phyloP scores from a whole-genome alignment of 2,888 invertebrate genomes.

The Ornithoptera priamus region DNA sequence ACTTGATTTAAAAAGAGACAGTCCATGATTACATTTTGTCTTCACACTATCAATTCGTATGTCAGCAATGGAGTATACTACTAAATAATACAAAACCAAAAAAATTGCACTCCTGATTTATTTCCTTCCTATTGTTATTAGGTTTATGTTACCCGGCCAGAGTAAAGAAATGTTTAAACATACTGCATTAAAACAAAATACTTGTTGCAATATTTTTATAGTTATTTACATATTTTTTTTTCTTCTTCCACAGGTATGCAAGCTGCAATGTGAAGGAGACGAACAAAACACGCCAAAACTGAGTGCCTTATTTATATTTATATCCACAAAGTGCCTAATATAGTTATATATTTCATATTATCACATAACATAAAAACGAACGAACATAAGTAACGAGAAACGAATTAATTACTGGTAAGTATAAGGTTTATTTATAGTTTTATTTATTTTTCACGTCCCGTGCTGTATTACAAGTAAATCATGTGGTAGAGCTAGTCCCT shows the following conservation, averaged over 20 bases:
- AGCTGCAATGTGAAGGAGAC: slow-evolving; percentile 60
- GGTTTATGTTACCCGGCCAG: too few species aligned
- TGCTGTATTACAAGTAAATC: too few species aligned
- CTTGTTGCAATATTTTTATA: not conserved
- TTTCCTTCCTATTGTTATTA: too few species aligned
- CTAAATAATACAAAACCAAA: not conserved
- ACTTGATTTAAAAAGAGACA: slow-evolving; percentile 14
- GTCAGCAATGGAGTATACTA: not conserved
- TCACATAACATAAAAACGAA: slow-evolving; percentile 26
- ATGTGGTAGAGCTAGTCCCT: too few species aligned
- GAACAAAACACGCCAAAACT: slow-evolving; percentile 44
- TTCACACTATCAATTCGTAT: not conserved
- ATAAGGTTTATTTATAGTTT: not conserved
- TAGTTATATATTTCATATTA: slow-evolving; percentile 23
- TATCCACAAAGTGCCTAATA: slow-evolving; percentile 33
- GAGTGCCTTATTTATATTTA: slow-evolving; percentile 51
- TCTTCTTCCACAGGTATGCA: slow-evolving; percentile 54
- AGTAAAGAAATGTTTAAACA: too few species aligned
- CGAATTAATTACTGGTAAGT: slow-evolving; percentile 33
- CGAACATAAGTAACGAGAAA: slow-evolving; percentile 34
- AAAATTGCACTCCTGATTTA: not conserved
- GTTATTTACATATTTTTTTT: not conserved
- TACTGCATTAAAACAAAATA: not conserved
- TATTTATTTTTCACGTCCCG: not conserved
- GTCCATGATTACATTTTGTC: slow-evolving; percentile 4